Base-by-base conservation (phyloP, 1,140 invertebrate species). In the Euborellia annulipes region DNA sequence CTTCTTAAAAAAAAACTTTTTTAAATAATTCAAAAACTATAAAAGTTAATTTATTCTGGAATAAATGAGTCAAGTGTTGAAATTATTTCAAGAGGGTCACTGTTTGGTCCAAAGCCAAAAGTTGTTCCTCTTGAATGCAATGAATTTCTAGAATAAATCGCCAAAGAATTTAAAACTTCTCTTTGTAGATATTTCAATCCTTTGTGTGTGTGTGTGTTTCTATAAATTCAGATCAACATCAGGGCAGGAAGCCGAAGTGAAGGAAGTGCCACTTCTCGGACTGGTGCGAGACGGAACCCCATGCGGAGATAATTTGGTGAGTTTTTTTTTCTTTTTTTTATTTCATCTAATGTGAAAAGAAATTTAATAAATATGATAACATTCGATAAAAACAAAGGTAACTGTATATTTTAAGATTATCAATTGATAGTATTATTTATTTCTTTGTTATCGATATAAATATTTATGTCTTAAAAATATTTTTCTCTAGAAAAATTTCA, bases 271-370 rank as follows among this genome's bases (percentile, higher is more conserved):
- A 4, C 71, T 75, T 34, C 67, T 82, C 54, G 86, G 87, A 1
- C 66, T 93, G 43, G 85, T 92, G 18, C 69, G 73, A 48, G 88
- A 93, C 66, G 89, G 89, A 8, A 90, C 88, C 18, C 82, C 83
- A n/a, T 94, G 89, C 62, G 86, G 85, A 22, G 81, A 88, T 53
- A 82, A 87, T 65, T 72, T 85, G 60, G 83, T 76, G 64, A 66
- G 58, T 48, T 20, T 45, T n/a, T 7, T 38, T 38, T n/a, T 38
- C 4, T 38, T 38, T 6, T 27, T 27, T 27, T 6, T 6, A 27
- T 27, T 27, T 8, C 8, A 8, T 32, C 8, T n/a, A 32, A 8
- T 32, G 30, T n/a, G n/a, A 32, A 32, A n/a, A n/a, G n/a, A n/a
- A n/a, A n/a, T n/a, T n/a, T n/a, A n/a, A n/a, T 46, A 48, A 1